These are phyloP conservation scores for Schizotus pectinicornis DNA, from an alignment of 2,888 invertebrate genomes.

Conservation along the genomic window DNA sequence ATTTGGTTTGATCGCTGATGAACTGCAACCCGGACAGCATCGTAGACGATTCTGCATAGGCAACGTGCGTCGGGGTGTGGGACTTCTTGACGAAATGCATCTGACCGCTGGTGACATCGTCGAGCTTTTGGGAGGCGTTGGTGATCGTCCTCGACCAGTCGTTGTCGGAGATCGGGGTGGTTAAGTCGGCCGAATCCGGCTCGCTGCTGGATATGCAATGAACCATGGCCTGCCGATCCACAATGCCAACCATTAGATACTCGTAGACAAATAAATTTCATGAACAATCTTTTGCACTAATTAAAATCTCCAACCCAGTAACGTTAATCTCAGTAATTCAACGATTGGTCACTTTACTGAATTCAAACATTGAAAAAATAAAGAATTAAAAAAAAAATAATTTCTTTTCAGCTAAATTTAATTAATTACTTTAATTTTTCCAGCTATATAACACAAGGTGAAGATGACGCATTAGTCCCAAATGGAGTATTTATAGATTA, in stretches of 20 bases:
- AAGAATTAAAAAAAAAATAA: no score
- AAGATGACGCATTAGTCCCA: no score
- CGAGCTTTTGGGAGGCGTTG: conserved; percentile 43
- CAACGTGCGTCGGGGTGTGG: conserved; percentile 50
- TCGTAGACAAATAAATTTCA: not conserved
- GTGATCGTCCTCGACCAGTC: conserved; percentile 48
- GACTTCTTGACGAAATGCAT: conserved; percentile 45
- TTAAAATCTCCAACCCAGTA: no score
- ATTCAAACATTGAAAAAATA: no score
- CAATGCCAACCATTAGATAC: not conserved
- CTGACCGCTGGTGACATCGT: conserved; percentile 49
- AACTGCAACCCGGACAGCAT: conserved; percentile 52
- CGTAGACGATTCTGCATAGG: conserved; percentile 55
- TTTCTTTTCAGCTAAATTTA: no score
- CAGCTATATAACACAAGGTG: no score
- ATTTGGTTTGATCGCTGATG: conserved; percentile 50
- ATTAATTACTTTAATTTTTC: no score
- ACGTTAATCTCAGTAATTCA: no score
- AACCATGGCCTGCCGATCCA: conserved; percentile 71
- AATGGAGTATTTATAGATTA: no score
- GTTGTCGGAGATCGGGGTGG: conserved; percentile 46
- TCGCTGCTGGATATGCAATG: conserved; percentile 89
- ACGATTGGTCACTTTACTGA: no score
- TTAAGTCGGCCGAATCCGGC: conserved; percentile 69
- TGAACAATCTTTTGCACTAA: not conserved